A percentile compares a stretch with the other conserved stretches of the same genome.
These are phyloP conservation scores for Arge pagana DNA, from an alignment of 2,888 invertebrate species.

Conservation along the genomic window DNA sequence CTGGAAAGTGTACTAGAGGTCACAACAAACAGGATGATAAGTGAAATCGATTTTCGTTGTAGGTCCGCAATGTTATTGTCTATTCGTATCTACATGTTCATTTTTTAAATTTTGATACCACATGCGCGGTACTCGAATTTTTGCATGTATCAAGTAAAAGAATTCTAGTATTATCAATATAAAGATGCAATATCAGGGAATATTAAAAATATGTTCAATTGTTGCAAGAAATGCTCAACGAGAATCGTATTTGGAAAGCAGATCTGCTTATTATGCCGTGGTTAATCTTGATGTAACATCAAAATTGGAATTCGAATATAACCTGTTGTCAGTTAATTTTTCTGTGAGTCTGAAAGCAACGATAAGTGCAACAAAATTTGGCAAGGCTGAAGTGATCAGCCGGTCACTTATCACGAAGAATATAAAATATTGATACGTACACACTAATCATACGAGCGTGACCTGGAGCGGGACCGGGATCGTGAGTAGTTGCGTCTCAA, in stretches of 20 bases:
- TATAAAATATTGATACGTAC: slow-evolving; percentile 50
- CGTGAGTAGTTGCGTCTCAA: slow-evolving; percentile 84
- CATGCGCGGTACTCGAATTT: too few species aligned
- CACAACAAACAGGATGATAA: not conserved
- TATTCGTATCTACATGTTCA: too few species aligned
- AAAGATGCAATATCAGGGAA: not conserved
- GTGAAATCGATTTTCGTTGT: too few species aligned
- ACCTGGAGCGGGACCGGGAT: slow-evolving; percentile 74
- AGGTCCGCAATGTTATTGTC: too few species aligned
- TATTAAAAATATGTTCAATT: slow-evolving; percentile 1
- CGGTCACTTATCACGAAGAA: slow-evolving; percentile 46
- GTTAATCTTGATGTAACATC: not conserved
- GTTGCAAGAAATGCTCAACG: not conserved
- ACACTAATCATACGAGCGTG: slow-evolving; percentile 58
- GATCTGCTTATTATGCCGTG: not conserved
- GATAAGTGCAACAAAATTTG: slow-evolving; percentile 45
- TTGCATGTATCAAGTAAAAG: not conserved
- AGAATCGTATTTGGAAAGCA: too few species aligned
- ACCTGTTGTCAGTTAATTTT: not conserved
- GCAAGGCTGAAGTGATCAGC: slow-evolving; percentile 44
- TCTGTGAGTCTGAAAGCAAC: slow-evolving; percentile 37
- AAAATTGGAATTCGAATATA: not conserved
- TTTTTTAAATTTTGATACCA: not conserved
- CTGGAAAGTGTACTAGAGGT: not conserved
- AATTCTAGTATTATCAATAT: not conserved